Evolutionary conservation across 2,888 invertebrate species (phyloP), one percentile per base, ranked within the genome.

Genomic region (Chaetogeoica ovagalla): DNA sequence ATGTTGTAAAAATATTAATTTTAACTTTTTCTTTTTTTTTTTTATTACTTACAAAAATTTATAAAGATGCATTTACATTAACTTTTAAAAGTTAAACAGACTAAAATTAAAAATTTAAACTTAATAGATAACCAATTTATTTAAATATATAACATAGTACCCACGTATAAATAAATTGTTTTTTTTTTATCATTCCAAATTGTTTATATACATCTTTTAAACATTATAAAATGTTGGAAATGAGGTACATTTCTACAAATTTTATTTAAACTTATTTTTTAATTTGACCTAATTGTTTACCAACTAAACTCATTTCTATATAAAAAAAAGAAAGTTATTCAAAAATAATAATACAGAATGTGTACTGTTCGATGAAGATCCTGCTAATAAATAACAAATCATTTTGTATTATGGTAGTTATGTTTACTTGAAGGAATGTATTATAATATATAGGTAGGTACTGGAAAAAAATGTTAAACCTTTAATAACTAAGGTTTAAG

Each of bases 261-360:
- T 15, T 68, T 68, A 15, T 15, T 21, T 13, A 52, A 52, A 66
- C n/a, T 30, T 68, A 17, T 48, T 48, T 9, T 17, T 9, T 17
- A 48, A 68, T 68, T 68, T 68, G 23, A 23, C 68, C 52, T 5
- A 23, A 52, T 68, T 52, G 23, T 52, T 52, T 11, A 52, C 17
- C 9, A 15, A 23, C 23, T 23, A 52, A 69, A 69, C n/a, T 30
- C n/a, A 55, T 55, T 55, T 55, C 69, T 55, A 55, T 55, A 55
- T 2, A 69, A 55, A 69, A 55, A 69, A 69, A 55, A 37, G 55
- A 69, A 69, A 69, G 69, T 55, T 69, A 69, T 69, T 55, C 19
- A n/a, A 2, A 55, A 69, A 55, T 69, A 69, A 69, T 69, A 30
- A 13, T 52, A 15, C 13, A 15, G 13, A 52, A 52, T 13, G 13